Conservation (phyloP, 35 echinoderm and acorn worm species). For the Hemicentrotus pulcherrimus region DNA sequence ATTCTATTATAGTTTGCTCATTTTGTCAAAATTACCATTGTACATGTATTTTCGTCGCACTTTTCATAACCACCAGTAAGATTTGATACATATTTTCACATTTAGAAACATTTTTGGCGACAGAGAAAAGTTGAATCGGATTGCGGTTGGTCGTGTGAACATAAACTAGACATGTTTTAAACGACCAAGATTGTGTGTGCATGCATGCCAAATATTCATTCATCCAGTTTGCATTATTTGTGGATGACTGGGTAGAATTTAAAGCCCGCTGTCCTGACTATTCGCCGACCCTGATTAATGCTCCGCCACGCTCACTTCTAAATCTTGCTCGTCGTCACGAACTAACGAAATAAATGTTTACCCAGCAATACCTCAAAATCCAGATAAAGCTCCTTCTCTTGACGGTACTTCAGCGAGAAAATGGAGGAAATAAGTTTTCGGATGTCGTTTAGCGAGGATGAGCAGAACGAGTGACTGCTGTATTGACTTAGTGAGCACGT, state of each 20-base stretch:
- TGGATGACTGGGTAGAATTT: neutral
- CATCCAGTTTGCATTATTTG: neutral
- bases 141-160: neutral
- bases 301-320: neutral
- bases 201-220: slow-evolving; percentile 18
- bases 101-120: no score
- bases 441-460: neutral
- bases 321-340: neutral
- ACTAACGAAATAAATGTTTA: slow-evolving; percentile 20
- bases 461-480: neutral
- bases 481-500: neutral
- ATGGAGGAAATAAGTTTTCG: neutral
- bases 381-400: slow-evolving; percentile 6
- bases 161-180: neutral
- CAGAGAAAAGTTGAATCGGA: neutral
- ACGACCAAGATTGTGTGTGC: neutral
- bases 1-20: no score
- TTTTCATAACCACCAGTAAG: no score
- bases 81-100: no score
- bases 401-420: neutral
- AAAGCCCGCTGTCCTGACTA: neutral
- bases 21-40: no score
- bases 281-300: neutral
- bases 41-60: no score
- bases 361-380: neutral